A percentile compares a stretch with the other conserved stretches of the same genome.
Evolutionary conservation across 92 coral and sea anemone species (phyloP).

Genomic region (Hydrozoanthus gracilis): DNA sequence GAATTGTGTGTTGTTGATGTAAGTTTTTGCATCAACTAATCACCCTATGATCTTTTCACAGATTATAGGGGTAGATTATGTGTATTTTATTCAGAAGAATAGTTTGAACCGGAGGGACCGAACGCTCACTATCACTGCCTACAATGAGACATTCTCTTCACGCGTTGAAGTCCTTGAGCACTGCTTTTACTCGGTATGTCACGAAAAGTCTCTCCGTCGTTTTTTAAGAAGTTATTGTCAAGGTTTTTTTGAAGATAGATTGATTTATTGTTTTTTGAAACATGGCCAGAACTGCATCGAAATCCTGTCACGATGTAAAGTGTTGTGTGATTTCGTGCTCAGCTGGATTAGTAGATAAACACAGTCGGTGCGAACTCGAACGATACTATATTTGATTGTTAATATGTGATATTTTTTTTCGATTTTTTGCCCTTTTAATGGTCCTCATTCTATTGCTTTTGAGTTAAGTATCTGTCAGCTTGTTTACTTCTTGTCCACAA

Average conservation of each 20-base stretch:
- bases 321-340: too few species aligned
- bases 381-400: too few species aligned
- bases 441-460: background rate
- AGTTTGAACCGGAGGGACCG: slow-evolving; percentile 85
- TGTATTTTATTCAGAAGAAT: slow-evolving; percentile 93
- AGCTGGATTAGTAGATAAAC: too few species aligned
- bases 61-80: slow-evolving; percentile 97
- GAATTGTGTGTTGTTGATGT: background rate
- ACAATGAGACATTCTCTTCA: slow-evolving; percentile 94
- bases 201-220: background rate
- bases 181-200: slow-evolving; percentile 93
- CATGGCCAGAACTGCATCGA: background rate
- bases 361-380: too few species aligned
- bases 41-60: slow-evolving; percentile 38
- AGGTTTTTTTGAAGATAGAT: background rate
- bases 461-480: background rate
- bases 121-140: slow-evolving; percentile 86
- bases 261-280: background rate
- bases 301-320: too few species aligned
- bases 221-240: background rate
- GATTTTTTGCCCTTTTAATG: too few species aligned
- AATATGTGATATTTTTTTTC: too few species aligned
- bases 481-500: slow-evolving; percentile 23
- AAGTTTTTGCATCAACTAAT: background rate
- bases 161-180: slow-evolving; percentile 87